These are phyloP conservation scores for Echinops telfairi DNA, from an alignment of 2,113 vertebrate genomes.

Conservation along the genomic window DNA sequence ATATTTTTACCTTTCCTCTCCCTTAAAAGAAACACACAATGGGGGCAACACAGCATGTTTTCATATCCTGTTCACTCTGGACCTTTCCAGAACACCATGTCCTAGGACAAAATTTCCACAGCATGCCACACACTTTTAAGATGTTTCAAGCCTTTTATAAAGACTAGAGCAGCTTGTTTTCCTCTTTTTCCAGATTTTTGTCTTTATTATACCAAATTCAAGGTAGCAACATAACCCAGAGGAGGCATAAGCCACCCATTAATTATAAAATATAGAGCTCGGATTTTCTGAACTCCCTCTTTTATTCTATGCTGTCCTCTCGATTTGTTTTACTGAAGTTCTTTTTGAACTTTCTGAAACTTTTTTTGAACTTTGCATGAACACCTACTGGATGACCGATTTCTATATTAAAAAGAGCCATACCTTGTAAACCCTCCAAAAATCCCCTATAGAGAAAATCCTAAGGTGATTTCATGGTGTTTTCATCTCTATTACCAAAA, in stretches of 20 bases:
- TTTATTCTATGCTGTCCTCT: constrained; percentile 64
- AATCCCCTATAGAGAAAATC: neutral
- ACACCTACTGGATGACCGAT: neutral
- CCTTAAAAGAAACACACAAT: neutral
- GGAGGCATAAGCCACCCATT: constrained; percentile 74
- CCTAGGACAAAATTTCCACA: constrained; percentile 81
- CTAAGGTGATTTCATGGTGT: neutral
- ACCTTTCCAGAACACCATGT: constrained; percentile 77
- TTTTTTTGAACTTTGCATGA: neutral
- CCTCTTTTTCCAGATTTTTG: constrained; percentile 81
- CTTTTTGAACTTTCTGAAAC: neutral
- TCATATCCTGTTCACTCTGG: constrained; percentile 58
- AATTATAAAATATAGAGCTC: constrained; percentile 67
- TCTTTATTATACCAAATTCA: constrained; percentile 78
- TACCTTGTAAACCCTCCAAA: constrained; percentile 13
- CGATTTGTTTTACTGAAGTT: constrained; percentile 65
- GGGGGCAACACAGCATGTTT: constrained; percentile 69
- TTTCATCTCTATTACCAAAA: neutral
- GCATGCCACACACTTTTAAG: constrained; percentile 76
- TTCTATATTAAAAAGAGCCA: constrained; percentile 34
- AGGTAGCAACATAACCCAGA: constrained; percentile 70
- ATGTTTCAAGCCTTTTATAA: constrained; percentile 81
- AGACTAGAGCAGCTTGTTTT: constrained; percentile 80
- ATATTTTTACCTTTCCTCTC: neutral
- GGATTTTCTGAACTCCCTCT: constrained; percentile 79